Evolutionary conservation across 2,113 vertebrate species (phyloP), one percentile per base, ranked within the genome.

Genomic region (Halichoeres trimaculatus): DNA sequence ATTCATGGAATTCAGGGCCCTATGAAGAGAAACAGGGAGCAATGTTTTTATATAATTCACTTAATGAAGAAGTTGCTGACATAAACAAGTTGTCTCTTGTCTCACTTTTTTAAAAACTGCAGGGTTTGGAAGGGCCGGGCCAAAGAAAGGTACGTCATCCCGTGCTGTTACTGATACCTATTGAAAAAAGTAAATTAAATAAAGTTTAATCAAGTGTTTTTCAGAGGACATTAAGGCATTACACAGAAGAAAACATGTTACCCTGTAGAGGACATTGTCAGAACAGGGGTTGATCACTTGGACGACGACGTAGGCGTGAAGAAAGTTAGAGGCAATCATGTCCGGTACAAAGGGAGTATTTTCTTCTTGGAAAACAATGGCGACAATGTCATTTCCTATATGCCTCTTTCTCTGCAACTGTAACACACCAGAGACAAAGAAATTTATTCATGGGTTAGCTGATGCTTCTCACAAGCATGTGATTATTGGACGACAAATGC

Each of bases 321-420:
- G 93, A 76, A 99, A 99, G 93, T 99, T 99, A 88, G 98, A 99
- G 2, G 98, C 98, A 0, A 99, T 99, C 98, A 99, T 99, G 91
- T 99, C 97, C 0, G 98, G 98, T n/a, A 99, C 98, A 10, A 99
- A 99, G 2, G 98, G 98, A 0, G 98, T 99, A 91, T 95, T 99
- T 91, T 98, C 95, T 0, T 99, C 97, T 94, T 99, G 98, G 93
- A 99, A 99, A 41, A 99, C 91, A 43, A 99, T 86, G 17, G 97
- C 98, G 19, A 99, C 97, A 0, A 99, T 99, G 92, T 99, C 98
- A 4, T 99, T 99, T 26, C 98, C 97, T n/a, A 99, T 97, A 92
- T 99, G 98, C 16, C 98, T 92, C 81, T 99, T 99, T 63, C 97
- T 93, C 94, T 99, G 97, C 80, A 99, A 90, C 97, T 99, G 92